Conservation (phyloP, 2,113 vertebrate genomes). For the Balaeniceps rex region DNA sequence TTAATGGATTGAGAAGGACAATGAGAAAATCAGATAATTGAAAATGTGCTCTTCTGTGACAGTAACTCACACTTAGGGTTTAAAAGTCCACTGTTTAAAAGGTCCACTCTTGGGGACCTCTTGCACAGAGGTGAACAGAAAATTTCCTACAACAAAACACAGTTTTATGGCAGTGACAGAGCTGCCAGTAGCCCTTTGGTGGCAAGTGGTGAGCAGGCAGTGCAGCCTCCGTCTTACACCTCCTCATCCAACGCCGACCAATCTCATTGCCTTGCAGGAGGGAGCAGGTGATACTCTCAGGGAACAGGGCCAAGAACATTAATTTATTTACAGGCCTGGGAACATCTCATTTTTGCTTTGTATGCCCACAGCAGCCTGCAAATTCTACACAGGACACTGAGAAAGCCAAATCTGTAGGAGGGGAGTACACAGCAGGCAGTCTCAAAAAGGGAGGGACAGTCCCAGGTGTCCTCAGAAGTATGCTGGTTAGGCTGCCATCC, state of each 20-base stretch:
- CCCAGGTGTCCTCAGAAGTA: not conserved
- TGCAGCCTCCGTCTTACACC: not conserved
- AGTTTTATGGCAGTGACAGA: not conserved
- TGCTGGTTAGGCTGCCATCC: not conserved
- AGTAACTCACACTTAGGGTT: not conserved
- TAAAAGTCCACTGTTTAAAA: not conserved
- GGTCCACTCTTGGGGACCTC: not conserved
- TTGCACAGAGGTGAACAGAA: not conserved
- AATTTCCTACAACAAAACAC: not conserved
- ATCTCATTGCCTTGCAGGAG: not conserved
- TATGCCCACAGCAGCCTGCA: not conserved
- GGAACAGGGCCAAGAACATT: not conserved
- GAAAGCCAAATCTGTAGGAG: not conserved
- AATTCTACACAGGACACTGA: not conserved
- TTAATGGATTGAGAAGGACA: not conserved
- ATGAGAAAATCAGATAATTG: not conserved
- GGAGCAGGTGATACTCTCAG: not conserved
- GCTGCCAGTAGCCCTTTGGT: not conserved
- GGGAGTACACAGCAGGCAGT: not conserved
- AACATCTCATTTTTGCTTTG: not conserved
- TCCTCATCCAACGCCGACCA: fast-evolving
- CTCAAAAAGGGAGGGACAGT: not conserved
- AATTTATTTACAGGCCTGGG: not conserved
- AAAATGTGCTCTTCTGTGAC: not conserved
- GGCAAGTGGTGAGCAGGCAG: not conserved